A percentile compares a stretch with the other conserved stretches of the same genome.
Evolutionary conservation across 2,888 invertebrate genomes (phyloP).

Genomic region (Metallyticus violacea): DNA sequence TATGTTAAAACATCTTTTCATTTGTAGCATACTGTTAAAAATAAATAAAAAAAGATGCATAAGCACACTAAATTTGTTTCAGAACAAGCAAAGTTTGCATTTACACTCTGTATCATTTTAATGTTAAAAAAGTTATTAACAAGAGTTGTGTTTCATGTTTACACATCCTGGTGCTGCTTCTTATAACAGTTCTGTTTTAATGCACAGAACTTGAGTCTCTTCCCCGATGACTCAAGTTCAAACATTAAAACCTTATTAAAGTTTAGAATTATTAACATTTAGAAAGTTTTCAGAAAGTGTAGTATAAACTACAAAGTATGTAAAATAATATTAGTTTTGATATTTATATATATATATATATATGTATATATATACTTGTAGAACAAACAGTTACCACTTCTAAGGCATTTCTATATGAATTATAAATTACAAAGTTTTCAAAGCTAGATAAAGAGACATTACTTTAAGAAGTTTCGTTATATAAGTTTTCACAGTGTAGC

Average conservation of each 20-base stretch:
- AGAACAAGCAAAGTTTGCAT: slow-evolving; percentile 8
- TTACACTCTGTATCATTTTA: neutral
- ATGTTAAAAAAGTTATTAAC: slow-evolving; percentile 4
- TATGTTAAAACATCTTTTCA: neutral
- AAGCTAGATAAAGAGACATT: slow-evolving; percentile 9
- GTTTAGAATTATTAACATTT: slow-evolving; percentile 18
- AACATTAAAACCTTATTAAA: slow-evolving; percentile 15
- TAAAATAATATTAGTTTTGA: slow-evolving; percentile 3
- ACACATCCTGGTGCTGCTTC: neutral
- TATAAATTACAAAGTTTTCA: slow-evolving; percentile 2
- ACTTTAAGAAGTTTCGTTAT: neutral
- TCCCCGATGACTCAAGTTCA: slow-evolving; percentile 31
- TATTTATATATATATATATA: neutral
- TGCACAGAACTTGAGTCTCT: slow-evolving; percentile 29
- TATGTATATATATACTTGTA: neutral
- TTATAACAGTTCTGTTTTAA: slow-evolving; percentile 3
- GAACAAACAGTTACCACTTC: slow-evolving; percentile 16
- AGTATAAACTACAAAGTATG: slow-evolving; percentile 13
- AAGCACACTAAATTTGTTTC: slow-evolving; percentile 12
- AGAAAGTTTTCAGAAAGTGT: slow-evolving; percentile 14
- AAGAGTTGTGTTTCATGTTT: neutral
- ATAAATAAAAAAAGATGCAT: slow-evolving; percentile 17
- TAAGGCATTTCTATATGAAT: slow-evolving; percentile 7
- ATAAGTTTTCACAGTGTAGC: slow-evolving; percentile 18
- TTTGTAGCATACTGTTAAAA: slow-evolving; percentile 1